Percentiles rank a stretch among this genome's conserved stretches.
These are phyloP conservation scores for Circaetus cinerascens DNA, from an alignment of 2,113 vertebrate genomes.

Conservation along the genomic window DNA sequence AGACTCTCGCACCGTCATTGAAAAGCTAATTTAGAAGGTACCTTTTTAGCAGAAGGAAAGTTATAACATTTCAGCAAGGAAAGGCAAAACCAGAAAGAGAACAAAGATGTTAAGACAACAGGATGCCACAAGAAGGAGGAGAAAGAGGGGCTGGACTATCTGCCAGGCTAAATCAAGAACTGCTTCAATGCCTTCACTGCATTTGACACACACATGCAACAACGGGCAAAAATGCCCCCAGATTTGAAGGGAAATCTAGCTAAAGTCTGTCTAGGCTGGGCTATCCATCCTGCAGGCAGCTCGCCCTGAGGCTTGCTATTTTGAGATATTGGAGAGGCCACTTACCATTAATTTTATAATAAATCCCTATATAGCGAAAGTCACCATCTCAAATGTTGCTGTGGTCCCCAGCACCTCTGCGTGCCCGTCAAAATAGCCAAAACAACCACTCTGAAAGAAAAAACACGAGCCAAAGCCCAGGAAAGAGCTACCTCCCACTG, in stretches of 20 bases:
- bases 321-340: neutral
- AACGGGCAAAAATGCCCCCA: slow-evolving; percentile 5
- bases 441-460: neutral
- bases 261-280: neutral
- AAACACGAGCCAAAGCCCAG: neutral
- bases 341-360: slow-evolving; percentile 17
- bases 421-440: neutral
- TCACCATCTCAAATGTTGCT: neutral
- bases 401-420: neutral
- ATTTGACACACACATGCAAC: slow-evolving; percentile 7
- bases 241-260: neutral
- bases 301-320: slow-evolving; percentile 20
- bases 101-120: neutral
- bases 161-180: slow-evolving; percentile 11
- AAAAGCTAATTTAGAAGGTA: neutral
- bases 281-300: slow-evolving; percentile 53
- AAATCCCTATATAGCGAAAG: neutral
- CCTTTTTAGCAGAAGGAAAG: neutral
- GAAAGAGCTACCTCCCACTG: neutral
- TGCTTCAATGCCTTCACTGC: neutral
- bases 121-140: neutral
- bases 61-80: neutral
- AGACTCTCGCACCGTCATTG: rapidly evolving
- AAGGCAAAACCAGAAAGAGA: neutral
- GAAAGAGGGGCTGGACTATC: neutral